Conservation (phyloP, 2,888 invertebrate species). For the Linnaemya tessellans region DNA sequence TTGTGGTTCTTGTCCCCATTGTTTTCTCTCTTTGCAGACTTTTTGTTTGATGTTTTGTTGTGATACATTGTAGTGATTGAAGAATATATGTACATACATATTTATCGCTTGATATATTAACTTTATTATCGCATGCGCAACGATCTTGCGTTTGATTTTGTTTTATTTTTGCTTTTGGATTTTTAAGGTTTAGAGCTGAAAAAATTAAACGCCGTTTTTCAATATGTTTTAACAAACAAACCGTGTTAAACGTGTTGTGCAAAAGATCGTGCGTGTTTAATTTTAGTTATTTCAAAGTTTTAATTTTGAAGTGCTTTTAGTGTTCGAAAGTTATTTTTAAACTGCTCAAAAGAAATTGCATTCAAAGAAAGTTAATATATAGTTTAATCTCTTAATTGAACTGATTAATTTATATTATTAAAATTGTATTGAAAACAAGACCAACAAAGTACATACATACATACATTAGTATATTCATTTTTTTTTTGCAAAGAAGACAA, state of each 20-base stretch:
- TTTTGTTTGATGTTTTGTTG: neutral
- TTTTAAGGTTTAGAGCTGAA: conserved; percentile 45
- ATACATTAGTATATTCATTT: no score
- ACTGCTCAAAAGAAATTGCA: conserved; percentile 32
- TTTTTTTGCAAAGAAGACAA: neutral
- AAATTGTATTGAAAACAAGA: conserved; percentile 34
- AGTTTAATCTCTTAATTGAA: conserved; percentile 50
- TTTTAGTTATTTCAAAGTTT: conserved; percentile 31
- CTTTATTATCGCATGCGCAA: conserved; percentile 69
- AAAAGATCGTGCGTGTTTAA: conserved; percentile 66
- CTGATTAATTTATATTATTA: conserved; percentile 45
- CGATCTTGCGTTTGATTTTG: conserved; percentile 25
- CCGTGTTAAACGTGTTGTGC: conserved; percentile 63
- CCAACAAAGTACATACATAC: neutral
- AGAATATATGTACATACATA: neutral
- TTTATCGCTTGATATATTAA: conserved; percentile 41
- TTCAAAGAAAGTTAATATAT: conserved; percentile 59
- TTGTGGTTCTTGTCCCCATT: conserved; percentile 19
- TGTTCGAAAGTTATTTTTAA: conserved; percentile 36
- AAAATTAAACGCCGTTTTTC: conserved; percentile 56
- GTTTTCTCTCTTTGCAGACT: conserved; percentile 11
- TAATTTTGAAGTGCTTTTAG: conserved; percentile 34
- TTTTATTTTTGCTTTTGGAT: conserved; percentile 5
- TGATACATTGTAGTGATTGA: conserved; percentile 11
- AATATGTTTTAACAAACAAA: conserved; percentile 54